A percentile compares a stretch with the other conserved stretches of the same genome.
phyloP scores from a whole-genome alignment of 1,140 invertebrate genomes.

The Coptotermes formosanus region DNA sequence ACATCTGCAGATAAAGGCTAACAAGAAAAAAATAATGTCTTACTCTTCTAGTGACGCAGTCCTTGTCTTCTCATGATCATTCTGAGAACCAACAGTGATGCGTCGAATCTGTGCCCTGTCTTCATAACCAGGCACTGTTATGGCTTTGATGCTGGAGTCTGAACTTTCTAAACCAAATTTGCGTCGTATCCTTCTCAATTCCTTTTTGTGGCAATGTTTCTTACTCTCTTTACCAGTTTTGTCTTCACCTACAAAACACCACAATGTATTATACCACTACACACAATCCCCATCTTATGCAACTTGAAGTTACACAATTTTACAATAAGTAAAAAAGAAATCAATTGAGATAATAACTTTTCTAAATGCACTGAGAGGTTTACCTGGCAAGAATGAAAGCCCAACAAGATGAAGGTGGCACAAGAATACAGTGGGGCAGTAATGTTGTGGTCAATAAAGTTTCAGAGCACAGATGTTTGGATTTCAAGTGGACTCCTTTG shows the following conservation, averaged over 20 bases:
- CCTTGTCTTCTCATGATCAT: constrained; percentile 79
- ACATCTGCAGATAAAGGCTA: too few species aligned
- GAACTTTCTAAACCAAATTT: constrained; percentile 74
- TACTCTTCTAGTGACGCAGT: constrained; percentile 76
- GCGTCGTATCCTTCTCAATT: constrained; percentile 74
- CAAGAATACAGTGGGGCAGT: too few species aligned
- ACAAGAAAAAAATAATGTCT: constrained; percentile 39
- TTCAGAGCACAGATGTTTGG: too few species aligned
- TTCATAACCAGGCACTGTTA: constrained; percentile 54
- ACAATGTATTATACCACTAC: not conserved
- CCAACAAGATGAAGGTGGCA: too few species aligned
- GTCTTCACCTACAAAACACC: not conserved
- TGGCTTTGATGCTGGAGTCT: constrained; percentile 48
- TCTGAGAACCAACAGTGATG: constrained; percentile 74
- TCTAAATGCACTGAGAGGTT: too few species aligned
- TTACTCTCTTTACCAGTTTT: constrained; percentile 36
- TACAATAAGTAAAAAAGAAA: not conserved
- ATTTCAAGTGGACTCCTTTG: too few species aligned
- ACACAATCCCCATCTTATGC: not conserved
- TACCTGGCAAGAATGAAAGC: too few species aligned
- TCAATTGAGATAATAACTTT: not conserved
- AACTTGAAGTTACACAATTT: too few species aligned
- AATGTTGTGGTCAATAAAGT: too few species aligned
- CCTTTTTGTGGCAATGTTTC: constrained; percentile 61
- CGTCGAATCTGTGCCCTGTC: constrained; percentile 78